Percentiles rank a stretch among this genome's conserved stretches.
These are phyloP conservation scores for Netelia virgata DNA, from an alignment of 2,888 invertebrate genomes.

Conservation along the genomic window DNA sequence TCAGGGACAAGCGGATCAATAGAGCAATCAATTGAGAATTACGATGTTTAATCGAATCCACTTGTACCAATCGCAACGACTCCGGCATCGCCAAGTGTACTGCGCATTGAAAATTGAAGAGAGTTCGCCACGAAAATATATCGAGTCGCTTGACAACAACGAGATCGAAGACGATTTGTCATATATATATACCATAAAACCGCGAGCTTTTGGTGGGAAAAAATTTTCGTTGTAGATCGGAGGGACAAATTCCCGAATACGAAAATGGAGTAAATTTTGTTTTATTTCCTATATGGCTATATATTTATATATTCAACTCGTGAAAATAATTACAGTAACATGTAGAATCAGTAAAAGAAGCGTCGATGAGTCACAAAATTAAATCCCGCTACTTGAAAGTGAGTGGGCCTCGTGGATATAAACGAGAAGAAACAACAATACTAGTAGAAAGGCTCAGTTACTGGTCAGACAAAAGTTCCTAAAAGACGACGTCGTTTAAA, in stretches of 20 bases:
- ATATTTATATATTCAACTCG: too few relatives aligned
- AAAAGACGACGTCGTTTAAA: background rate
- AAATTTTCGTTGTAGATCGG: background rate
- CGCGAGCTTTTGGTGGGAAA: background rate
- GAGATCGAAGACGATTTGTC: slow-evolving; percentile 4
- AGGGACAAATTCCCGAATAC: background rate
- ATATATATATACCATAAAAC: background rate
- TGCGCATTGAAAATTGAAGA: slow-evolving; percentile 26
- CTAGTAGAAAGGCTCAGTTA: slow-evolving; percentile 46
- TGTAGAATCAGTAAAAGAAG: background rate
- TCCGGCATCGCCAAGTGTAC: slow-evolving; percentile 42
- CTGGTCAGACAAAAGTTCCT: slow-evolving; percentile 44
- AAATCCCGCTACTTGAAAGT: background rate
- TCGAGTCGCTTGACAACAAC: slow-evolving; percentile 30
- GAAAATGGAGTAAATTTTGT: background rate
- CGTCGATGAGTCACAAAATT: background rate
- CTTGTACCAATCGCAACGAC: slow-evolving; percentile 72
- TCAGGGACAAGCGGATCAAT: slow-evolving; percentile 66
- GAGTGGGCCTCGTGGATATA: background rate
- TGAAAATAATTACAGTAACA: background rate
- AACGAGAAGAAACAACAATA: background rate
- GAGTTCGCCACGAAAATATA: slow-evolving; percentile 32
- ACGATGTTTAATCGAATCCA: slow-evolving; percentile 73
- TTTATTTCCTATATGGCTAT: too few relatives aligned
- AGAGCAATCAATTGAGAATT: slow-evolving; percentile 70